Conservation (phyloP, 2,888 invertebrate species). For the Erebia epiphron region DNA sequence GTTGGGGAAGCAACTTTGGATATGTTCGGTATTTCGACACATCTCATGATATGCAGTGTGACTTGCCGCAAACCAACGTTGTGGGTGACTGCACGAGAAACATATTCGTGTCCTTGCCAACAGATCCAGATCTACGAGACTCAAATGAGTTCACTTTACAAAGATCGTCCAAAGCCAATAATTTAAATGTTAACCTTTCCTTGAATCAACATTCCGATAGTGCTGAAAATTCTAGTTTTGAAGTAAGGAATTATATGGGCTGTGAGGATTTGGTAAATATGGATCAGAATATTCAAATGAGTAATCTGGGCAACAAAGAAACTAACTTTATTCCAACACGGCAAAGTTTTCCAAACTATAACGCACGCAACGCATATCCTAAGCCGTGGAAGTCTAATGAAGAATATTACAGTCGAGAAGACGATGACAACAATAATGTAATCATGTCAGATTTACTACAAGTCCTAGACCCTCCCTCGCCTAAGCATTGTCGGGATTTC, state of each 20-base stretch:
- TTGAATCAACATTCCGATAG: slow-evolving; percentile 83
- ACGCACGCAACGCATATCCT: slow-evolving; percentile 66
- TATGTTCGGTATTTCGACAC: slow-evolving; percentile 86
- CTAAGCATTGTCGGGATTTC: slow-evolving; percentile 56
- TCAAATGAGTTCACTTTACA: slow-evolving; percentile 44
- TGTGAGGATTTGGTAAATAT: slow-evolving; percentile 87
- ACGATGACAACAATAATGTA: slow-evolving; percentile 49
- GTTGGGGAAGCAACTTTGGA: slow-evolving; percentile 85
- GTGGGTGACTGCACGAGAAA: slow-evolving; percentile 72
- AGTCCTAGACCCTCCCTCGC: slow-evolving; percentile 71
- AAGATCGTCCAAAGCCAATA: slow-evolving; percentile 47
- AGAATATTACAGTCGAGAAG: slow-evolving; percentile 58
- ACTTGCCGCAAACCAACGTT: slow-evolving; percentile 49
- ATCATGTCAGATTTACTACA: slow-evolving; percentile 57
- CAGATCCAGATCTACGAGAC: slow-evolving; percentile 40
- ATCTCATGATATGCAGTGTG: slow-evolving; percentile 69
- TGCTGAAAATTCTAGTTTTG: slow-evolving; percentile 83
- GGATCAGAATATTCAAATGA: slow-evolving; percentile 83
- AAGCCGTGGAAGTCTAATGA: slow-evolving; percentile 77
- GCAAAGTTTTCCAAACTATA: slow-evolving; percentile 86
- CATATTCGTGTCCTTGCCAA: slow-evolving; percentile 55
- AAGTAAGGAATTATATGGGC: slow-evolving; percentile 82
- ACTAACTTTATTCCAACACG: slow-evolving; percentile 76
- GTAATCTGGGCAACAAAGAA: slow-evolving; percentile 61
- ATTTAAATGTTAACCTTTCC: slow-evolving; percentile 50